Base-by-base conservation (phyloP, 2,113 vertebrate species). In the Trematomus loennbergii region DNA sequence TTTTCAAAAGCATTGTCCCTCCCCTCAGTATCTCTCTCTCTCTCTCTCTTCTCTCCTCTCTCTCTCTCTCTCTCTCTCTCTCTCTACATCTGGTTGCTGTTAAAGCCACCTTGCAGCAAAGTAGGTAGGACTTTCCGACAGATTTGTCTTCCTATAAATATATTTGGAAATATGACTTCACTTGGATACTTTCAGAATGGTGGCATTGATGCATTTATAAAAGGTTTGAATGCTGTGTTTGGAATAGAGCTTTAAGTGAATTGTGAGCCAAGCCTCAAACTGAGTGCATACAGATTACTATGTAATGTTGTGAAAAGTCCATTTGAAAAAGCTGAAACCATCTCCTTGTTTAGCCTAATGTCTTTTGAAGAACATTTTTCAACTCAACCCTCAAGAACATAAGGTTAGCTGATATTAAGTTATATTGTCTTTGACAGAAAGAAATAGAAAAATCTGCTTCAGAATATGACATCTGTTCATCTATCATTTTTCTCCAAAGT, bases 51-150 rank as follows among this genome's bases (percentile, higher is more conserved):
- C 2, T 2, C 0, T 2, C 2, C 25, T 25, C 25, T 25, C 25
- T 25, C 25, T 25, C 25, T 25, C 25, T 2, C 25, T 25, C 25
- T 36, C 36, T 36, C 36, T 36, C 36, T 40, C 36, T 40, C 36
- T 40, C 36, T 40, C 36, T 50, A 43, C 86, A 91, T 91, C 88
- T 91, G 82, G 82, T 89, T 69, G 57, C 75, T 54, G 68, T 89
- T 85, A 82, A 87, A 83, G 59, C 74, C 61, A 65, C 59, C 63
- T 60, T 62, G 18, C 25, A 33, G 54, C 7, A 9, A 58, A 72
- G 10, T 60, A 9, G 11, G 29, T 60, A 62, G 63, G 18, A 66
- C 52, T 71, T 25, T 43, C 11, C 33, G 52, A 54, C 12, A 9
- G n/a, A 71, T 77, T 36, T 6, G 3, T 50, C 9, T 74, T 66